Evolutionary conservation across 2,797 vertebrate genomes (phyloP).

Genomic region (Darevskia mixta): DNA sequence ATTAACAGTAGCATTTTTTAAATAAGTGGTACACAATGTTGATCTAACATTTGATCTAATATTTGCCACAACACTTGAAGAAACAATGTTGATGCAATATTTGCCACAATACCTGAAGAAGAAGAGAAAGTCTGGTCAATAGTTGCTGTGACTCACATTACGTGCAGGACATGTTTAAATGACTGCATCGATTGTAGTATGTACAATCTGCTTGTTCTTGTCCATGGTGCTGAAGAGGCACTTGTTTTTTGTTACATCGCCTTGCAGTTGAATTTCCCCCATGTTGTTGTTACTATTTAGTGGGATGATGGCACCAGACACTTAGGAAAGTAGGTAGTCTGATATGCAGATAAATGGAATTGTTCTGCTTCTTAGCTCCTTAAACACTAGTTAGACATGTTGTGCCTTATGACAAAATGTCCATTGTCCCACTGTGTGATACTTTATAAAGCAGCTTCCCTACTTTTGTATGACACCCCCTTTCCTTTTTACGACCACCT

Average conservation of each 20-base stretch:
- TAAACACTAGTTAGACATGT: background rate
- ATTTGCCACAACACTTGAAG: background rate
- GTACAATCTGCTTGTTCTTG: constrained; percentile 33
- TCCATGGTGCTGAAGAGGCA: constrained; percentile 63
- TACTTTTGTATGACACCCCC: background rate
- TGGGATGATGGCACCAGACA: background rate
- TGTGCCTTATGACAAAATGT: background rate
- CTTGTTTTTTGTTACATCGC: background rate
- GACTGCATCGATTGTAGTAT: background rate
- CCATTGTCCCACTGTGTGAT: background rate
- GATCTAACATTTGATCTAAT: background rate
- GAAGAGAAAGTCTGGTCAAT: background rate
- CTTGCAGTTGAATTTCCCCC: background rate
- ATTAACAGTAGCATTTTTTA: background rate
- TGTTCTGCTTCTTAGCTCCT: background rate
- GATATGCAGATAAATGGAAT: background rate
- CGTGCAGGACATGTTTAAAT: background rate
- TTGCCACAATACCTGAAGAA: background rate
- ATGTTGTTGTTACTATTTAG: background rate
- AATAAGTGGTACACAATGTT: background rate
- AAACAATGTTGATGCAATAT: background rate
- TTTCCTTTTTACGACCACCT: background rate
- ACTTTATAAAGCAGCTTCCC: background rate
- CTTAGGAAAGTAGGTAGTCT: background rate
- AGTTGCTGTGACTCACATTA: background rate